These are phyloP conservation scores for Lithophane socia DNA, from an alignment of 2,888 invertebrate genomes.

Conservation along the genomic window DNA sequence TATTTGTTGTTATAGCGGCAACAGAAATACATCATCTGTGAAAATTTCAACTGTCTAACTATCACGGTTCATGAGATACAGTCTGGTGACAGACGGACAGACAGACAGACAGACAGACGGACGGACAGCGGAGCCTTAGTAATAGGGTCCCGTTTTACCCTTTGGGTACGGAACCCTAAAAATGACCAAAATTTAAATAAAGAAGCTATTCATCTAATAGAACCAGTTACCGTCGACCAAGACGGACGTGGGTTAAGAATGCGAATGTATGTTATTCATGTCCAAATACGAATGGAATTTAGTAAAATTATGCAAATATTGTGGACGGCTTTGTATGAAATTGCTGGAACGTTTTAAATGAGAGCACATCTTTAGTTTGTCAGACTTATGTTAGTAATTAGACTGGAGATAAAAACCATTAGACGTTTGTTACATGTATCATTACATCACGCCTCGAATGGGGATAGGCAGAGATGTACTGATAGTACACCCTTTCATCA, in stretches of 20 bases:
- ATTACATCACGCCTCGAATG: background rate
- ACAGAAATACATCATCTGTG: too few species aligned
- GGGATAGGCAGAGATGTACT: background rate
- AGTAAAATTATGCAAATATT: slow-evolving; percentile 17
- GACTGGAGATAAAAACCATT: background rate
- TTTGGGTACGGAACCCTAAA: too few species aligned
- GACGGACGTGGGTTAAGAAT: background rate
- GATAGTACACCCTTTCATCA: background rate
- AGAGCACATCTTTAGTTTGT: background rate
- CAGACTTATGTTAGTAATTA: slow-evolving; percentile 23
- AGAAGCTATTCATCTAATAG: background rate
- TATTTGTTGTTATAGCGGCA: too few species aligned
- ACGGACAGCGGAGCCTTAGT: too few species aligned
- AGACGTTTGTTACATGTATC: background rate
- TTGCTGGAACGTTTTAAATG: background rate
- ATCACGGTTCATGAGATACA: too few species aligned
- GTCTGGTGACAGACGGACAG: too few species aligned
- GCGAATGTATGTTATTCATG: background rate
- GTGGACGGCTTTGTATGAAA: background rate
- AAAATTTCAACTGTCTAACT: too few species aligned
- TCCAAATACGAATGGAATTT: background rate
- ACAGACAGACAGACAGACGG: too few species aligned
- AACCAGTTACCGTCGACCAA: background rate
- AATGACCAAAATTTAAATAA: background rate
- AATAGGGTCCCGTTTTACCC: too few species aligned